phyloP scores from a whole-genome alignment of 2,888 invertebrate species.

The Crematogaster levior region DNA sequence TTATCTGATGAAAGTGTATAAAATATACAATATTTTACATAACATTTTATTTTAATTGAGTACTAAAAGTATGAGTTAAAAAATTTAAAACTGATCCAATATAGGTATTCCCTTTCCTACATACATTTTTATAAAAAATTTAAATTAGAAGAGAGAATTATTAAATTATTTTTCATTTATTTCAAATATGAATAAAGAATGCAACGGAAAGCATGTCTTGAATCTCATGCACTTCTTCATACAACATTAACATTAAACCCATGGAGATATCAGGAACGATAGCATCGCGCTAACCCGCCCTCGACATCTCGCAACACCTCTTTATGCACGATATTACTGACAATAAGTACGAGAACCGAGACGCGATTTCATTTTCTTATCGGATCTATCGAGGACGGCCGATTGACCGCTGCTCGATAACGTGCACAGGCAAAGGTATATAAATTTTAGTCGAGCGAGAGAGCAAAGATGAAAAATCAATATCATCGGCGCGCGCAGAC shows the following conservation, averaged over 20 bases:
- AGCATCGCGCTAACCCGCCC: conserved; percentile 19
- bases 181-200: neutral
- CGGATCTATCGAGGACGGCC: conserved; percentile 12
- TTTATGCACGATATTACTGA: conserved; percentile 30
- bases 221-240: neutral
- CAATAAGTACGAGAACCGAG: conserved; percentile 27
- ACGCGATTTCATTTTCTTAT: conserved; percentile 49
- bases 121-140: neutral
- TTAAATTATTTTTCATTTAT: neutral
- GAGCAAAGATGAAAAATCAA: conserved; percentile 47
- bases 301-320: conserved; percentile 24
- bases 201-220: neutral
- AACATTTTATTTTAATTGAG: no score
- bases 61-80: no score
- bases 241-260: conserved; percentile 41
- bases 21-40: no score
- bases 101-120: no score
- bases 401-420: conserved; percentile 14
- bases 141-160: neutral
- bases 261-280: conserved; percentile 5
- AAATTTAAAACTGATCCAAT: no score
- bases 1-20: no score
- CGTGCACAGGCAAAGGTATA: neutral
- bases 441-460: conserved; percentile 31
- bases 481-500: conserved; percentile 16